Evolutionary conservation across 2,113 vertebrate species (phyloP), one percentile per base, ranked within the genome.

Genomic region (Coryphaenoides rupestris): DNA sequence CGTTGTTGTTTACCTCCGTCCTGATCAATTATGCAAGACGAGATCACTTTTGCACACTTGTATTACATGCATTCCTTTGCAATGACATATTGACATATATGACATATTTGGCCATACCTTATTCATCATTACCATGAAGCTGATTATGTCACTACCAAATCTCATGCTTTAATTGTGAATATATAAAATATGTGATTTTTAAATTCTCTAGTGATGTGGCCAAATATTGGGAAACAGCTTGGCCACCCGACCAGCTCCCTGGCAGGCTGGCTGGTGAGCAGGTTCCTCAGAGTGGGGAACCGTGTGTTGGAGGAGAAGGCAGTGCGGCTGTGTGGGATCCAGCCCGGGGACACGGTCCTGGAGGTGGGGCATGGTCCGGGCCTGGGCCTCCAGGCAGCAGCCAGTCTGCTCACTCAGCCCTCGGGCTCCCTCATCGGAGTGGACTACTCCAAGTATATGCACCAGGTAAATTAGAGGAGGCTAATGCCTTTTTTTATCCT

Each of bases 361-460:
- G 89, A 91, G 69, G 63, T 90, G 62, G 89, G 88, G 28, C 86
- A 90, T 0, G 88, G 88, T 0, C 87, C 84, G 0, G 88, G 90
- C 3, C 22, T 89, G 5, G 90, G 88, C 4, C 72, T 91, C 1
- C 58, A 77, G 60, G 47, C 54, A 2, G 87, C 89, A 26, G 80
- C 71, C 46, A 63, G 67, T 26, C 69, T 73, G 26, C 87, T 90
- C 28, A 84, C 73, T 1, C 72, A 55, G 0, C 72, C 86, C 15
- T 57, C 24, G 4, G 88, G 90, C 2, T 80, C 14, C 19, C 78
- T 90, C 3, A 75, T 88, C 6, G 89, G 90, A 0, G 81, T 91
- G 21, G 90, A 91, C 72, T 84, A 83, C 69, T 90, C 90, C 0
- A 57, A 82, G 13, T 91, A 89, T 33, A 90, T 91, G 90, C 86